Evolutionary conservation across 2,113 vertebrate genomes (phyloP).

Genomic region (Pholis gunnellus): DNA sequence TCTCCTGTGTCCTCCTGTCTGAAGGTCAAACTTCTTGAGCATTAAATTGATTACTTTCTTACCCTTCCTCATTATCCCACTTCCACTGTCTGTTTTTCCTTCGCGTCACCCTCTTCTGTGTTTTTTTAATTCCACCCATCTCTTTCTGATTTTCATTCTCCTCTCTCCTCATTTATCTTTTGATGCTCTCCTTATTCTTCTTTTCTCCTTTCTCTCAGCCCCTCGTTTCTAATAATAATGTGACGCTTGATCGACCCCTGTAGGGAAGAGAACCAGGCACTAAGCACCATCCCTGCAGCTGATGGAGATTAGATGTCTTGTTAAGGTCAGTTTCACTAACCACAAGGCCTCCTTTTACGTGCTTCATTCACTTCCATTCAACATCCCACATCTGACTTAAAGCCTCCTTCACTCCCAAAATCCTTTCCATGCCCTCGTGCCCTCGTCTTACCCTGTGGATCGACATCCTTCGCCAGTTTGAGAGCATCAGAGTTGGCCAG

Average conservation of each 20-base stretch:
- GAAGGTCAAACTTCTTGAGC: conserved; percentile 44
- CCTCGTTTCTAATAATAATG: conserved; percentile 40
- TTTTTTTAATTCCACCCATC: not conserved
- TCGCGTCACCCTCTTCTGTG: not conserved
- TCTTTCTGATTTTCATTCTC: not conserved
- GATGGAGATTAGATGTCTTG: conserved; percentile 4
- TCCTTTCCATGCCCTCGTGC: not conserved
- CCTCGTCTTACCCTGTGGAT: conserved; percentile 90
- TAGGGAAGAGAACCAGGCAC: conserved; percentile 50
- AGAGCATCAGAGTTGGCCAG: conserved; percentile 95
- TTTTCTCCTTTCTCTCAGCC: conserved; percentile 6
- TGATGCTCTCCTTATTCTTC: not conserved
- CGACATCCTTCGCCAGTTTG: conserved; percentile 94
- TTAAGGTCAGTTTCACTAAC: not conserved
- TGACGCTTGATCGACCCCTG: conserved; percentile 42
- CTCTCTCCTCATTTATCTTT: conserved; percentile 1
- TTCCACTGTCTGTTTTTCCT: conserved; percentile 6
- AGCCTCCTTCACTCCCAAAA: not conserved
- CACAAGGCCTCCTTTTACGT: not conserved
- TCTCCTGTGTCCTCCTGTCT: conserved; percentile 29
- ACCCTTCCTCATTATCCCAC: not conserved
- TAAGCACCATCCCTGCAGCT: conserved; percentile 30
- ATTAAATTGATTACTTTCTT: conserved; percentile 39
- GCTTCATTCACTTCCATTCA: conserved; percentile 7
- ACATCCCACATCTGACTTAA: not conserved